phyloP scores from a whole-genome alignment of 2,113 vertebrate species.

The Xiphophorus hellerii region DNA sequence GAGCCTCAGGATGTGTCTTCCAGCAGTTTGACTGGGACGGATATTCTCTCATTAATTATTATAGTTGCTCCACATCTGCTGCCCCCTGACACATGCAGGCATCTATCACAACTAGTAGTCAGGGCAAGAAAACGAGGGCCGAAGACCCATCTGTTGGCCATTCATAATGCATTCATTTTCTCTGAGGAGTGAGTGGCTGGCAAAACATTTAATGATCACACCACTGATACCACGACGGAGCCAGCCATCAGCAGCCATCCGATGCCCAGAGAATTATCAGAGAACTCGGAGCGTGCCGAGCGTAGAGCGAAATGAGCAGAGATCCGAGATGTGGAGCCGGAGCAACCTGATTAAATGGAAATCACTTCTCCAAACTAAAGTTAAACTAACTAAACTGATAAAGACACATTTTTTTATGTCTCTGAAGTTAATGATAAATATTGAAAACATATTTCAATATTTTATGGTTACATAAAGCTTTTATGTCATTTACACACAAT shows the following conservation, averaged over 20 bases:
- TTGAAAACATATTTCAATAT: too few relatives aligned
- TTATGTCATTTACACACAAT: too few relatives aligned
- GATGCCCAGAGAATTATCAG: conserved; percentile 55
- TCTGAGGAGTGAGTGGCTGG: conserved; percentile 50
- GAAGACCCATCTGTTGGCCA: conserved; percentile 65
- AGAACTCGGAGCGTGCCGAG: conserved; percentile 44
- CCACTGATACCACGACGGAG: conserved; percentile 41
- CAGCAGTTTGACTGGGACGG: conserved; percentile 33
- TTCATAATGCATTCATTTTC: conserved; percentile 54
- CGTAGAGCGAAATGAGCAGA: conserved; percentile 26
- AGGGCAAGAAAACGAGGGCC: conserved; percentile 32
- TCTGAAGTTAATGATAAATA: too few relatives aligned
- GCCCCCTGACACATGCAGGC: conserved; percentile 46
- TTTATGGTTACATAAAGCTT: too few relatives aligned
- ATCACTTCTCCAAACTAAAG: conserved; percentile 14
- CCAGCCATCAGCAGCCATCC: conserved; percentile 65
- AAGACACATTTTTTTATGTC: too few relatives aligned
- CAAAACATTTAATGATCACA: conserved; percentile 60
- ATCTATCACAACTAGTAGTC: conserved; percentile 51
- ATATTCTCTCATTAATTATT: conserved; percentile 58
- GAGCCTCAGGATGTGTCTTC: conserved; percentile 52
- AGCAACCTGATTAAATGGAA: conserved; percentile 15
- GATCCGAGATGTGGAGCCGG: conserved; percentile 25
- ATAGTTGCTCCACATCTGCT: conserved; percentile 45
- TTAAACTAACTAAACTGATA: background rate